Evolutionary conservation across 2,113 vertebrate species (phyloP).

Genomic region (Campylomormyrus tamandua): DNA sequence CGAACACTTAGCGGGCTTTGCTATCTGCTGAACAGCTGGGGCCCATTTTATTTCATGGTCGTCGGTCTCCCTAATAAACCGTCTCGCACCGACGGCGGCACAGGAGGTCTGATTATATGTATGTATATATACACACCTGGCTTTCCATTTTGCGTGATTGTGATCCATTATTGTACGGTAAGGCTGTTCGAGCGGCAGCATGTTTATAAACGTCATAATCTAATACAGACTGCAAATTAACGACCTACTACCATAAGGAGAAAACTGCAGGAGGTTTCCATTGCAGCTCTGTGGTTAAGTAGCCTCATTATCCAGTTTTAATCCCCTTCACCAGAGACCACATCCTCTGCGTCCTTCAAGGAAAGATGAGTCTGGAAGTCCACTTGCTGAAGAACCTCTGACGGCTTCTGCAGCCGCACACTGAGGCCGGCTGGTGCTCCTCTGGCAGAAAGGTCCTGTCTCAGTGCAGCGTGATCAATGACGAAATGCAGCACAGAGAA

Average conservation of each 20-base stretch:
- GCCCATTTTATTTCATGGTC: not conserved
- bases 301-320: not conserved
- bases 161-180: no score
- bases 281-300: not conserved
- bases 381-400: not conserved
- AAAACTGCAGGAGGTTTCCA: not conserved
- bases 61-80: not conserved
- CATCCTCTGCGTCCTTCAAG: not conserved
- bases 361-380: not conserved
- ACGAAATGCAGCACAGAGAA: not conserved
- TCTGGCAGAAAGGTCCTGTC: not conserved
- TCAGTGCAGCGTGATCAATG: not conserved
- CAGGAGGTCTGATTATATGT: not conserved
- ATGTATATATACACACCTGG: not conserved
- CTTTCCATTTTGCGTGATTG: not conserved
- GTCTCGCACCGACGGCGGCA: not conserved
- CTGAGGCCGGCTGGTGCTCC: not conserved
- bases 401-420: not conserved
- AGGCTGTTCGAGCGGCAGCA: not conserved
- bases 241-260: not conserved
- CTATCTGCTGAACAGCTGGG: not conserved
- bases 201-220: not conserved
- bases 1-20: not conserved
- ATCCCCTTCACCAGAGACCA: not conserved
- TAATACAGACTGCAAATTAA: not conserved